phyloP scores from a whole-genome alignment of 2,113 vertebrate genomes.

The Calypte anna region DNA sequence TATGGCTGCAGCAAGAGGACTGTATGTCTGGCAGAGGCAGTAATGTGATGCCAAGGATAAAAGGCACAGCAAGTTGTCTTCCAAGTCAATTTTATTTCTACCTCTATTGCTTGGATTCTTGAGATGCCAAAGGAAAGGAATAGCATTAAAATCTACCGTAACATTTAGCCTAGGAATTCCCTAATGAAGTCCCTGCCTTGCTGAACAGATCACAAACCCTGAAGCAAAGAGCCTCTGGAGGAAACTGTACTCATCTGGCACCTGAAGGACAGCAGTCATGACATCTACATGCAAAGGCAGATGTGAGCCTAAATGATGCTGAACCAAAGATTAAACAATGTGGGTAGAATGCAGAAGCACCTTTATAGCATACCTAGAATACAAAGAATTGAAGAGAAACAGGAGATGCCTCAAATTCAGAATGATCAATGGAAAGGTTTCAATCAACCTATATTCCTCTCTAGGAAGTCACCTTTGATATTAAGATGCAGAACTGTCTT shows the following conservation, averaged over 20 bases:
- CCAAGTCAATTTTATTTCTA: not conserved
- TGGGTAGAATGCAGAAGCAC: not conserved
- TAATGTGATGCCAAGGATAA: not conserved
- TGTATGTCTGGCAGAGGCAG: not conserved
- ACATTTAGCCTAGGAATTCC: not conserved
- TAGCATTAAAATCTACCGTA: not conserved
- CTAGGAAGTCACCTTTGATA: not conserved
- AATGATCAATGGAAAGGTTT: not conserved
- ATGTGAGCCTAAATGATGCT: not conserved
- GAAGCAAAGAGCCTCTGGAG: not conserved
- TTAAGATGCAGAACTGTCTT: not conserved
- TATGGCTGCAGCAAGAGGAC: not conserved
- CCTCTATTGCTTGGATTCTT: not conserved
- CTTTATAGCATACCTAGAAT: not conserved
- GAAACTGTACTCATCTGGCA: not conserved
- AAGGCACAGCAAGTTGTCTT: not conserved
- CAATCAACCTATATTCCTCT: not conserved
- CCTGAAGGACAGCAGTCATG: not conserved
- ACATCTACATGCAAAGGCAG: not conserved
- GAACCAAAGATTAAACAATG: not conserved
- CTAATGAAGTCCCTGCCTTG: not conserved
- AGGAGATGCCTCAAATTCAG: not conserved
- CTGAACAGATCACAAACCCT: not conserved
- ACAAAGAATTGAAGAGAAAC: not conserved
- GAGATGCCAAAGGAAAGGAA: not conserved